phyloP scores from a whole-genome alignment of 2,113 vertebrate genomes.

The Manacus vitellinus region DNA sequence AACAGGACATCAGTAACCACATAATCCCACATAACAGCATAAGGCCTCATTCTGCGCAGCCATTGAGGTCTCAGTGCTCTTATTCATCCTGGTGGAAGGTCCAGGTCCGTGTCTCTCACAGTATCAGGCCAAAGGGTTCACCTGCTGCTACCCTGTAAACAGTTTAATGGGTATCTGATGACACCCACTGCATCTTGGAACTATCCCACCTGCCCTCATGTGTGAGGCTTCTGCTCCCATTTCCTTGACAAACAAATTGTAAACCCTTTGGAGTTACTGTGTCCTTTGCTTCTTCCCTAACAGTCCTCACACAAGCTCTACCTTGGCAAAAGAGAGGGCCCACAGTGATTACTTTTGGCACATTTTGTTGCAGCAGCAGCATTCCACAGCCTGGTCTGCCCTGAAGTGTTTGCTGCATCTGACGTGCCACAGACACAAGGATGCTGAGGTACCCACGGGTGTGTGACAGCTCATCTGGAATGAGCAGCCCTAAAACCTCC shows the following conservation, averaged over 20 bases:
- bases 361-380: background rate
- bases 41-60: background rate
- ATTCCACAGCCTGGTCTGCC: background rate
- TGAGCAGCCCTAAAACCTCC: background rate
- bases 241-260: background rate
- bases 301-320: background rate
- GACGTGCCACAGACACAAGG: too few species aligned
- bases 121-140: background rate
- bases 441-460: too few species aligned
- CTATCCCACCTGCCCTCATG: background rate
- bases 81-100: background rate
- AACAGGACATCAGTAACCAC: background rate
- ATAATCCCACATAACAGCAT: background rate
- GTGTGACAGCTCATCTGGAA: background rate
- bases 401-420: background rate
- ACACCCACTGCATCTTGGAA: background rate
- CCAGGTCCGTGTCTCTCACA: background rate
- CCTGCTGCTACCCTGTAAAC: background rate
- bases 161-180: background rate
- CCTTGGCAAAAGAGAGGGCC: background rate
- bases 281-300: background rate
- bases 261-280: background rate
- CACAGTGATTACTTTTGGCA: background rate
- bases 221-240: background rate
- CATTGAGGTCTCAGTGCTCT: background rate